phyloP scores from a whole-genome alignment of 2,888 invertebrate species.

The Hemaris fuciformis region DNA sequence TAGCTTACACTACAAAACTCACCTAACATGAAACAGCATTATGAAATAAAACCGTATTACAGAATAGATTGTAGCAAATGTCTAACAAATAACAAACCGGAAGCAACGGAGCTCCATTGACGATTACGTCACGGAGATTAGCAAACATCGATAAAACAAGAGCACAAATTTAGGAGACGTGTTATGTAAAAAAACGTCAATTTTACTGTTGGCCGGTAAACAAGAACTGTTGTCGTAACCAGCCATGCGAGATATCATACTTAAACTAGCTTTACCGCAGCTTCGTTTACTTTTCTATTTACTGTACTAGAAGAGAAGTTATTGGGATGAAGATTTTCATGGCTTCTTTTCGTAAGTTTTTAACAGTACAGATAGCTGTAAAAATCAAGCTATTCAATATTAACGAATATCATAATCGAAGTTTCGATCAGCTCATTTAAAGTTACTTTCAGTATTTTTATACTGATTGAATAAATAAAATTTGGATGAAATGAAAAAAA shows the following conservation, averaged over 20 bases:
- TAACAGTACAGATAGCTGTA: too few species aligned
- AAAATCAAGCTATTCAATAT: too few species aligned
- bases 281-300: background rate
- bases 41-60: background rate
- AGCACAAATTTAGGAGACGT: background rate
- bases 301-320: background rate
- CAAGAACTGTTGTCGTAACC: slow-evolving; percentile 25
- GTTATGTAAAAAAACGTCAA: background rate
- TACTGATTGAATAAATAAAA: too few species aligned
- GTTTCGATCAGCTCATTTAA: too few species aligned
- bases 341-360: too few species aligned
- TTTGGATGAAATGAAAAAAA: too few species aligned
- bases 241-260: slow-evolving; percentile 26
- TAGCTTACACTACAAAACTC: too few species aligned
- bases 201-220: slow-evolving; percentile 5
- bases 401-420: too few species aligned
- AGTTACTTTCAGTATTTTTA: too few species aligned
- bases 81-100: background rate
- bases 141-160: background rate
- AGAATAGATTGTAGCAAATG: background rate
- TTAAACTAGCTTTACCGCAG: background rate
- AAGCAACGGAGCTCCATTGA: background rate
- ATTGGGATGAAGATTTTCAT: too few species aligned
- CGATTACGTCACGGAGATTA: background rate
- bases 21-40: background rate